Evolutionary conservation across 2,888 invertebrate species (phyloP), one percentile per base, ranked within the genome.

Genomic region (Plagodis pulveraria): DNA sequence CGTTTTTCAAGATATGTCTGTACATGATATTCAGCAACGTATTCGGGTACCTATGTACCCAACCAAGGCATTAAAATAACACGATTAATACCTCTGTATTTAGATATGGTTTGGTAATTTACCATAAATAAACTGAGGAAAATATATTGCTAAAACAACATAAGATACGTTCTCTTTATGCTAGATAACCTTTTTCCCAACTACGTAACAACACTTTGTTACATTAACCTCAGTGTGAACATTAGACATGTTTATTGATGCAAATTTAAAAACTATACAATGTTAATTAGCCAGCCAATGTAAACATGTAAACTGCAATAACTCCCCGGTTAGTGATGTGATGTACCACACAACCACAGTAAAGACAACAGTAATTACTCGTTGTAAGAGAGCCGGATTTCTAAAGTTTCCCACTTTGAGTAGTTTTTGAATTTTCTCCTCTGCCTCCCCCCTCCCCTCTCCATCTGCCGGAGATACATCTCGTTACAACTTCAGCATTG

Each of bases 1-100:
- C 44, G 58, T 52, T 52, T 36, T 48, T 32, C 34, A n/a, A 49
- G 52, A 58, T 52, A 58, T 58, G 12, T 47, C 0, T 12, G 32
- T n/a, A 11, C 12, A 45, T 45, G 50, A 56, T 50, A 9, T 35
- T 38, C 6, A 8, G 2, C 9, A 6, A 49, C 2, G 22, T 22
- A 22, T 4, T 22, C 22, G 22, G 22, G 22, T 4, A 22, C 22
- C 2, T 22, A 22, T 22, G 22, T 22, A 38, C 42, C 41, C 32
- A 40, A 42, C 42, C 42, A 34, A 12, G n/a, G 32, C 36, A 42
- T 41, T n/a, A 36, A 32, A 36, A n/a, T n/a, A 47, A 32, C 33
- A 42, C 22, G 2, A 22, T 2, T 22, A 22, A 22, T 22, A 4
- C 22, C 22, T 22, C 22, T 22, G 22, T 4, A 22, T 2, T 22